Evolutionary conservation across 2,797 vertebrate species (phyloP).

Genomic region (Acipenser ruthenus): DNA sequence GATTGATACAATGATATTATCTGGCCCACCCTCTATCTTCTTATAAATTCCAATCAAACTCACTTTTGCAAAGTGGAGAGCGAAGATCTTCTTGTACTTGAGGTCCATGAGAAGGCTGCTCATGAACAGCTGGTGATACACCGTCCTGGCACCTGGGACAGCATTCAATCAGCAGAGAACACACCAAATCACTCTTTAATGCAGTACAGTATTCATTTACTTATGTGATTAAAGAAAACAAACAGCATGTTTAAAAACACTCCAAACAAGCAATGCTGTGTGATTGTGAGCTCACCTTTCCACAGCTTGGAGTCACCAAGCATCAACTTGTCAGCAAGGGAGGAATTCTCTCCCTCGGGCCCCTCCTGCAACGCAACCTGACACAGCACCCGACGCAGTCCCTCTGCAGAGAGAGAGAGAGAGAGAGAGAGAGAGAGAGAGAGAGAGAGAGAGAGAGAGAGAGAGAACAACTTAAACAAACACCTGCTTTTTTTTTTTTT

Average conservation of each 20-base stretch:
- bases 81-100: slow-evolving; percentile 92
- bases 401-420: slow-evolving; percentile 54
- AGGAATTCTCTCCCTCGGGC: slow-evolving; percentile 77
- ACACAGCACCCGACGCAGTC: slow-evolving; percentile 83
- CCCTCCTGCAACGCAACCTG: slow-evolving; percentile 83
- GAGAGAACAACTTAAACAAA: too few relatives aligned
- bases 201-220: not conserved
- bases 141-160: slow-evolving; percentile 76
- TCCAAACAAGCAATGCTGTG: not conserved
- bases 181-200: not conserved
- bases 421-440: not conserved
- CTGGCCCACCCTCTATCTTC: too few relatives aligned
- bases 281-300: slow-evolving; percentile 71
- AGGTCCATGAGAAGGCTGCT: slow-evolving; percentile 96
- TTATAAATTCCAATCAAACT: slow-evolving; percentile 29
- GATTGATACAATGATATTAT: too few relatives aligned
- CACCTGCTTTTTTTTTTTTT: too few relatives aligned
- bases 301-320: slow-evolving; percentile 90
- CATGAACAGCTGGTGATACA: slow-evolving; percentile 95
- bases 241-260: not conserved
- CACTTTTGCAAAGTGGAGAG: slow-evolving; percentile 89
- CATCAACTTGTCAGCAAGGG: slow-evolving; percentile 86
- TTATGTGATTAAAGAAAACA: not conserved
- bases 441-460: slow-evolving; percentile 11
- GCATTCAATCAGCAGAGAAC: slow-evolving; percentile 2